phyloP scores from a whole-genome alignment of 2,113 vertebrate genomes.

The Etia nguti region DNA sequence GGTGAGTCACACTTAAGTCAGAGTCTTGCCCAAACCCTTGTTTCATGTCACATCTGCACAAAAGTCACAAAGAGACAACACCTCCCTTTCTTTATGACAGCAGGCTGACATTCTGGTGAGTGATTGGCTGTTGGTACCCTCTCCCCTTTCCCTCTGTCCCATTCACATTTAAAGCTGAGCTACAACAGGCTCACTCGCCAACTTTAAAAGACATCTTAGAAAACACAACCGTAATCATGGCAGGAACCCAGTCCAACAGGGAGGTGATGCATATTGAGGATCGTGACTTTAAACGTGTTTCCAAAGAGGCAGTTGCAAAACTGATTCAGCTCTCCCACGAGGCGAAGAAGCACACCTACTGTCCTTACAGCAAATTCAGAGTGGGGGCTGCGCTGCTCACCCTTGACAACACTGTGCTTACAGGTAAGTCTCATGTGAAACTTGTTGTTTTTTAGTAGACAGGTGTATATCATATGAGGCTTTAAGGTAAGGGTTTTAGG shows the following conservation, averaged over 20 bases:
- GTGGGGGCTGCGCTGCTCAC: conserved; percentile 89
- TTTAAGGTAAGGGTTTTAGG: neutral
- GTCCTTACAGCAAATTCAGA: conserved; percentile 90
- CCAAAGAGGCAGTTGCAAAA: neutral
- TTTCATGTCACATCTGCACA: neutral
- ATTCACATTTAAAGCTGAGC: conserved; percentile 27
- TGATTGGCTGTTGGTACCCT: conserved; percentile 46
- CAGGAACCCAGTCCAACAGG: neutral
- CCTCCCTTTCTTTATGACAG: neutral
- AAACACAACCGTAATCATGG: conserved; percentile 16
- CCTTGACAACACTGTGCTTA: conserved; percentile 70
- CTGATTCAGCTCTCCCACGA: conserved; percentile 66
- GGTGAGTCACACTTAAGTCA: neutral
- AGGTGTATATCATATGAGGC: neutral
- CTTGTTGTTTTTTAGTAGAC: neutral
- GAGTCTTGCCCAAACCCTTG: neutral
- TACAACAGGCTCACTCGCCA: neutral
- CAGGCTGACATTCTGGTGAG: neutral
- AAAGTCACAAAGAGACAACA: neutral
- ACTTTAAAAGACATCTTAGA: neutral
- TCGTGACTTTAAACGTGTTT: neutral
- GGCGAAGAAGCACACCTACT: conserved; percentile 81
- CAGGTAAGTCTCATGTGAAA: conserved; percentile 71
- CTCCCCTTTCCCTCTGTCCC: neutral
- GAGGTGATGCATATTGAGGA: neutral